A percentile compares a stretch with the other conserved stretches of the same genome.
phyloP scores from a whole-genome alignment of 2,888 invertebrate species.

The Galeopsomyia nigrocyanea region DNA sequence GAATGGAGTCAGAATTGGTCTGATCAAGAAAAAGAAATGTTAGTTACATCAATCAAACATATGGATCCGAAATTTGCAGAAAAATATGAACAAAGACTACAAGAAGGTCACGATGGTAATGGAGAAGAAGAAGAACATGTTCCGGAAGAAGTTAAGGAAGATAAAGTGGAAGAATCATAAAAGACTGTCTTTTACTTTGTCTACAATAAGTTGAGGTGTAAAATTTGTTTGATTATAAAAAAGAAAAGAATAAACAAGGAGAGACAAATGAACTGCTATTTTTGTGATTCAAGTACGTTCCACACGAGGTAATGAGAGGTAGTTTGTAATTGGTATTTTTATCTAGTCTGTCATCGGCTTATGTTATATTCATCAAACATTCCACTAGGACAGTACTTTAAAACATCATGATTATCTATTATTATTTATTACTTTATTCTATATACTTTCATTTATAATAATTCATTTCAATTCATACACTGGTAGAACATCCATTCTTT shows the following conservation, averaged over 20 bases:
- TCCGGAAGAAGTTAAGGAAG: neutral
- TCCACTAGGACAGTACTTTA: conserved; percentile 42
- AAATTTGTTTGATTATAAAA: conserved; percentile 34
- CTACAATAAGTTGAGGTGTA: conserved; percentile 18
- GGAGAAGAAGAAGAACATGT: conserved; percentile 24
- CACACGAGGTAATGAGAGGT: conserved; percentile 40
- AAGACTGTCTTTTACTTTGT: conserved; percentile 25
- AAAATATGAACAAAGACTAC: conserved; percentile 70
- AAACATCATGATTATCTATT: conserved; percentile 42
- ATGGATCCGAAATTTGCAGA: conserved; percentile 80
- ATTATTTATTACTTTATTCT: conserved; percentile 44
- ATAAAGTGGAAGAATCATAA: conserved; percentile 35
- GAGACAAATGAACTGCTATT: conserved; percentile 42
- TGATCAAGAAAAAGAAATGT: conserved; percentile 78
- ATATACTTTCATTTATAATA: conserved; percentile 38
- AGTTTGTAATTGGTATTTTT: conserved; percentile 36
- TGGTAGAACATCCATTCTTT: conserved; percentile 28
- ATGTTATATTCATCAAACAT: conserved; percentile 39
- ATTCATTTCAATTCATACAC: conserved; percentile 36
- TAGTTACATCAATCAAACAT: conserved; percentile 79
- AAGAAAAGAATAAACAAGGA: conserved; percentile 10
- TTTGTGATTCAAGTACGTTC: conserved; percentile 46
- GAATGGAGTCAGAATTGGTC: conserved; percentile 89
- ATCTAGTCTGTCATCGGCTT: conserved; percentile 46
- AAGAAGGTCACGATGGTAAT: conserved; percentile 48